Conservation (phyloP, 2,888 invertebrate species). For the Nomada ruficornis region DNA sequence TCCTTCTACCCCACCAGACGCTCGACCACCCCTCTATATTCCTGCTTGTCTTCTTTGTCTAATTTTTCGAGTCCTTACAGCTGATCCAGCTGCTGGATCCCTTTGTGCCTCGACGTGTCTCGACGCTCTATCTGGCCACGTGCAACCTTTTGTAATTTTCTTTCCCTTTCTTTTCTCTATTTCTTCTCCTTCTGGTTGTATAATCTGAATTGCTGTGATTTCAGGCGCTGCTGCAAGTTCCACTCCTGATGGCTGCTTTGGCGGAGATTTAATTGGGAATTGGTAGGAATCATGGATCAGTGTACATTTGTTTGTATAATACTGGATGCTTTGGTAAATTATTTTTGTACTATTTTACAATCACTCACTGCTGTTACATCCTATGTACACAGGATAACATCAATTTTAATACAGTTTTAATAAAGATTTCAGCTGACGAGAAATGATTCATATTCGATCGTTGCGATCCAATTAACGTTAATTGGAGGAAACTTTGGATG, state of each 20-base stretch:
- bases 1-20: neutral
- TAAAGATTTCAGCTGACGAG: neutral
- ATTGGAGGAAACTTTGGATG: slow-evolving; percentile 6
- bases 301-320: too few species aligned
- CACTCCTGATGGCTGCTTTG: neutral
- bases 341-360: too few species aligned
- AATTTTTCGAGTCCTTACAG: slow-evolving; percentile 6
- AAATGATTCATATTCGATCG: neutral
- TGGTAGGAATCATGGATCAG: too few species aligned
- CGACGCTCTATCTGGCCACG: slow-evolving; percentile 9
- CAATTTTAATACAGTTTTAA: too few species aligned
- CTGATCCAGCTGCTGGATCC: slow-evolving; percentile 31
- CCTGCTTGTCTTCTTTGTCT: slow-evolving; percentile 38
- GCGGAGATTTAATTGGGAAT: neutral
- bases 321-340: too few species aligned
- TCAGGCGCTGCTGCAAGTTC: neutral
- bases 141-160: slow-evolving; percentile 15
- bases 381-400: too few species aligned
- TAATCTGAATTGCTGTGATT: neutral
- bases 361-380: too few species aligned
- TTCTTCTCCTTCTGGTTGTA: neutral
- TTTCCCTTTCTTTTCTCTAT: neutral
- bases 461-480: slow-evolving; percentile 11
- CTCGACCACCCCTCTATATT: slow-evolving; percentile 46
- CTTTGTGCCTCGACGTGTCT: slow-evolving; percentile 19